These are phyloP conservation scores for Alosa alosa DNA, from an alignment of 2,113 vertebrate genomes.

Conservation along the genomic window DNA sequence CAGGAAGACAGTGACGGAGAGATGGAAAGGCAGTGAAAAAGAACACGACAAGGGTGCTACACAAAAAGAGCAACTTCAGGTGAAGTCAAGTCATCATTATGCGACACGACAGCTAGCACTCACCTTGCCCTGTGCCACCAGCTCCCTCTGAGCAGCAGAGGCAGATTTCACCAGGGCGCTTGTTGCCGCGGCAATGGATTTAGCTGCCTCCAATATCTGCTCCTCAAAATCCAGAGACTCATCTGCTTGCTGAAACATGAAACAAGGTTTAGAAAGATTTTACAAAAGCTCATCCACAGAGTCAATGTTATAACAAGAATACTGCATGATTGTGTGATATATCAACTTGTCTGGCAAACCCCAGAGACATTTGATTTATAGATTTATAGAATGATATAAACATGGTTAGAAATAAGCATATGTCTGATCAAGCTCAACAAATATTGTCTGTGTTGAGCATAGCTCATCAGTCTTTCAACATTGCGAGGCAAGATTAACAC, in stretches of 20 bases:
- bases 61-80: not conserved
- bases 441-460: not conserved
- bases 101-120: conserved; percentile 41
- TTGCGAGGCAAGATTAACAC: not conserved
- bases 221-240: conserved; percentile 98
- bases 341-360: not conserved
- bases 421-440: not conserved
- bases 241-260: conserved; percentile 89
- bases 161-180: conserved; percentile 97
- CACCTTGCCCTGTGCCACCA: conserved; percentile 98
- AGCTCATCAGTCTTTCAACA: not conserved
- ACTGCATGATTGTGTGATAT: not conserved
- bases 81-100: not conserved
- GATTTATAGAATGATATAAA: not conserved
- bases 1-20: not conserved
- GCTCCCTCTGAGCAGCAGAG: conserved; percentile 94
- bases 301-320: not conserved
- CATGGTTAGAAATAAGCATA: not conserved
- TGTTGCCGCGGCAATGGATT: conserved; percentile 96
- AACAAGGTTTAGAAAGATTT: conserved; percentile 48
- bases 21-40: not conserved
- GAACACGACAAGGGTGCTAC: not conserved
- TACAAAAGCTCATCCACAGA: conserved; percentile 15
- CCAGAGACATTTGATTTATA: not conserved
- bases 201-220: conserved; percentile 97